Conservation (phyloP, 2,797 vertebrate species). For the Diplodus sargus region DNA sequence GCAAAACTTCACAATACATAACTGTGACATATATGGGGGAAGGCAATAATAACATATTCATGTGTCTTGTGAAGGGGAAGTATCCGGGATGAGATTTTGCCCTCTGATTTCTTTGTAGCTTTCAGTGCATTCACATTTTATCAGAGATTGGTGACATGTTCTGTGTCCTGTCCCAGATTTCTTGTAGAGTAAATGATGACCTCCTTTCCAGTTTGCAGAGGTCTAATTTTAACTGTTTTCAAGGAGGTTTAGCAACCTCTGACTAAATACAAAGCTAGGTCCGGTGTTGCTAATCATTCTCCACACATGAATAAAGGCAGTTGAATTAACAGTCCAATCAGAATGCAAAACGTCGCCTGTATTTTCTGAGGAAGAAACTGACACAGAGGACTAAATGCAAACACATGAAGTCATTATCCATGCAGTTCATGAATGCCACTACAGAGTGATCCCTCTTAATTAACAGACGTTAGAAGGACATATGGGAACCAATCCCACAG, state of each 20-base stretch:
- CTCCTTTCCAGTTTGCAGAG: slow-evolving; percentile 86
- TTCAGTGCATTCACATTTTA: slow-evolving; percentile 65
- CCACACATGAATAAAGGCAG: slow-evolving; percentile 23
- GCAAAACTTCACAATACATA: slow-evolving; percentile 12
- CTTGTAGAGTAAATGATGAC: slow-evolving; percentile 85
- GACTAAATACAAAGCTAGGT: slow-evolving; percentile 64
- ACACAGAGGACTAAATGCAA: slow-evolving; percentile 40
- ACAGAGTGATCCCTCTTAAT: slow-evolving; percentile 74
- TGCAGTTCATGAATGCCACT: slow-evolving; percentile 56
- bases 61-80: slow-evolving; percentile 15
- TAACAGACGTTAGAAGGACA: slow-evolving; percentile 75
- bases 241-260: slow-evolving; percentile 80
- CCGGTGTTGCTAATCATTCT: slow-evolving; percentile 33
- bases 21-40: slow-evolving; percentile 23
- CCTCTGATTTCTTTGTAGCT: slow-evolving; percentile 56
- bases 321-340: not conserved
- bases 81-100: slow-evolving; percentile 20
- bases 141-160: slow-evolving; percentile 75
- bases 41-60: slow-evolving; percentile 2
- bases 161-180: slow-evolving; percentile 87
- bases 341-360: slow-evolving; percentile 15
- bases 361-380: slow-evolving; percentile 11
- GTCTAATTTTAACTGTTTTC: slow-evolving; percentile 88
- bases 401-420: slow-evolving; percentile 56
- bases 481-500: slow-evolving; percentile 84